Base-by-base conservation (phyloP, 2,888 invertebrate species). In the Polyommatus icarus region DNA sequence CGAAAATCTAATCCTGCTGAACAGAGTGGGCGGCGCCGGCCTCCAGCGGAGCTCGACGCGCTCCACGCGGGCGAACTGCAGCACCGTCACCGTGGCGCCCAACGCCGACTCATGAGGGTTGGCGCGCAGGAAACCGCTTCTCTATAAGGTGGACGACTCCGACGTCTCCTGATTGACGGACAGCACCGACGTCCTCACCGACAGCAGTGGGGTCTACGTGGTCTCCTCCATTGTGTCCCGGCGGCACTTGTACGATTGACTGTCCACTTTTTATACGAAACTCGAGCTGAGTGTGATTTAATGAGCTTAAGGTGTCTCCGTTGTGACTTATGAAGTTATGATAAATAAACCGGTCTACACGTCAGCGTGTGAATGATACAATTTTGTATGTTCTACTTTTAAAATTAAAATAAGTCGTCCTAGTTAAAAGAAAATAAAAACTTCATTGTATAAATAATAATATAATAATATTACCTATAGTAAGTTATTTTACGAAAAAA, bases 111-210 rank as follows among this genome's bases (percentile, higher is more conserved):
- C 92, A 87, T 94, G 94, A 94, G 90, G 90, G 78, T 85, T 90
- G 86, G 90, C 89, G 76, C 90, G 90, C 79, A 90, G 92, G 78
- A 89, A 90, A 67, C 67, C 67, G 81, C 90, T 91, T 85, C 86
- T 91, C 72, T 93, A 91, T 83, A 91, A 91, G 80, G 88, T 91
- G 79, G 91, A 92, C 82, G 90, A 90, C 76, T 86, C 88, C 54
- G 91, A 94, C 83, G 88, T 92, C 87, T 94, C 94, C 89, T 94
- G 94, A 94, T 93, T 92, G 84, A 93, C 93, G 86, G 92, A 92
- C 86, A 94, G 92, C 87, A 93, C 92, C 81, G 92, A 92, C 81
- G 94, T 91, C 87, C 90, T 90, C 83, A 93, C 93, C 46, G 92
- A 92, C 81, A 93, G 93, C 83, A 93, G 94, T 82, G 91, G 91